Evolutionary conservation across 2,888 invertebrate species (phyloP).

Genomic region (Saturnia japonica): DNA sequence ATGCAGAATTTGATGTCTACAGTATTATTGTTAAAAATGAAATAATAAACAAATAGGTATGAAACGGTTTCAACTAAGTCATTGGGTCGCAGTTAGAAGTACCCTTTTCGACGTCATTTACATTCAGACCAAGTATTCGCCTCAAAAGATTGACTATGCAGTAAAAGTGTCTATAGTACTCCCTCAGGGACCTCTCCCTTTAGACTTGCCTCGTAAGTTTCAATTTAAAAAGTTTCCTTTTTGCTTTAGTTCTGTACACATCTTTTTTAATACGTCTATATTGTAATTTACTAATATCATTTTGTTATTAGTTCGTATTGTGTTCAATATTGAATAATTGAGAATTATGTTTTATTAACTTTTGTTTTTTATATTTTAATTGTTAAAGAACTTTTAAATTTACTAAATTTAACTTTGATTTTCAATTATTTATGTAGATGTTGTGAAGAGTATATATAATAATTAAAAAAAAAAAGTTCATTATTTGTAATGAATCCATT

Average conservation of each 20-base stretch:
- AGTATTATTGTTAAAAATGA: neutral
- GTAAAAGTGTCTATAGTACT: constrained; percentile 22
- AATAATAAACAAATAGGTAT: neutral
- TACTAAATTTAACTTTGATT: too few species aligned
- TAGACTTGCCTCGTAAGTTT: constrained; percentile 20
- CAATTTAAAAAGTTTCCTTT: constrained; percentile 23
- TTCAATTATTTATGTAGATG: too few species aligned
- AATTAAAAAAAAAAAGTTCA: too few species aligned
- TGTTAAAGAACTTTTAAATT: too few species aligned
- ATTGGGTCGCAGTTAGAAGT: constrained; percentile 14
- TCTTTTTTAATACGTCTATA: constrained; percentile 16
- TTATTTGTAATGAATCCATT: too few species aligned
- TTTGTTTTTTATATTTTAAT: too few species aligned
- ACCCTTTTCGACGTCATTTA: constrained; percentile 19
- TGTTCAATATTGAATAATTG: too few species aligned
- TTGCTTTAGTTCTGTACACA: constrained; percentile 17
- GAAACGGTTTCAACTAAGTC: neutral
- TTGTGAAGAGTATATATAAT: too few species aligned
- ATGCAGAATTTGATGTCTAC: neutral
- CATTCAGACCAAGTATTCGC: constrained; percentile 23
- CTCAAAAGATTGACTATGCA: constrained; percentile 22
- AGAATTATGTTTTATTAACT: too few species aligned
- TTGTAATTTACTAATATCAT: constrained; percentile 1
- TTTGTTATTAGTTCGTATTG: too few species aligned
- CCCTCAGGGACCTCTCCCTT: constrained; percentile 18